Evolutionary conservation across 1,140 invertebrate species (phyloP).

Genomic region (Drosophila athabasca): DNA sequence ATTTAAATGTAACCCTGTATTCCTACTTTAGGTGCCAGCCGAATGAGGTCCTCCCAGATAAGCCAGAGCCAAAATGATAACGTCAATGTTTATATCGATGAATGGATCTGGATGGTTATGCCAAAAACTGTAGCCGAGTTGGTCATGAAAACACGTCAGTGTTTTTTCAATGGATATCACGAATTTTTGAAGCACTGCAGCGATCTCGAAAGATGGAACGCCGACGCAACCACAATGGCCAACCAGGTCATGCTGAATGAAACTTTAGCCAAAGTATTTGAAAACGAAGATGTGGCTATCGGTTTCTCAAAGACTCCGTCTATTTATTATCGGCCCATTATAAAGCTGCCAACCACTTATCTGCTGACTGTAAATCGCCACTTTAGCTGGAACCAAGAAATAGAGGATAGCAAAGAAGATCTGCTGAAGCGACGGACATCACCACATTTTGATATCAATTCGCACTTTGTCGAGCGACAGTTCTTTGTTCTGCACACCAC

Average conservation of each 20-base stretch:
- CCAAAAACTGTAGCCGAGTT: conserved; percentile 88
- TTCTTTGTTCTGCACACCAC: conserved; percentile 61
- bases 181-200: conserved; percentile 58
- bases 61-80: conserved; percentile 18
- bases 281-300: conserved; percentile 43
- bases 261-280: conserved; percentile 45
- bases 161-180: conserved; percentile 86
- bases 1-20: background rate
- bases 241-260: conserved; percentile 36
- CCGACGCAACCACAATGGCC: background rate
- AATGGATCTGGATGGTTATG: conserved; percentile 91
- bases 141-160: conserved; percentile 89
- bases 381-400: conserved; percentile 42
- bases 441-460: conserved; percentile 4
- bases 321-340: conserved; percentile 24
- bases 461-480: conserved; percentile 41
- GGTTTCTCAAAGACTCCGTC: conserved; percentile 41
- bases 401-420: conserved; percentile 5
- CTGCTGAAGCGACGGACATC: background rate
- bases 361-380: conserved; percentile 46
- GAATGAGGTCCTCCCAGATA: conserved; percentile 24
- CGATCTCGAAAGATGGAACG: conserved; percentile 41
- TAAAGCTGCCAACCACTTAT: conserved; percentile 44
- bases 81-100: conserved; percentile 86
- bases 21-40: conserved; percentile 26